phyloP scores from a whole-genome alignment of 2,797 vertebrate species.

The Pelochelys cantorii region DNA sequence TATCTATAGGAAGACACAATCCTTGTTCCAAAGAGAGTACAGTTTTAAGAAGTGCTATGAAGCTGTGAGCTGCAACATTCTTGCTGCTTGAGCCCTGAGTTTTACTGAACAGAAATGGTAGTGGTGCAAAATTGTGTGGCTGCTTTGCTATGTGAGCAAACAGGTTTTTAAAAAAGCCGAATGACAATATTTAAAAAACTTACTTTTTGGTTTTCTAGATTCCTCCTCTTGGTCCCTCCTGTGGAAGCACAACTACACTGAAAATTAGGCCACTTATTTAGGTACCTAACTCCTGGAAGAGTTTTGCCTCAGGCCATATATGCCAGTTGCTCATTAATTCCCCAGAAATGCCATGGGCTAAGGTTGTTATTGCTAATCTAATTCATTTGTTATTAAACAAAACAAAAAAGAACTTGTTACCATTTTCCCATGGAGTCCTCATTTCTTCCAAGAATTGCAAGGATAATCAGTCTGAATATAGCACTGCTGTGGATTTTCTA shows the following conservation, averaged over 20 bases:
- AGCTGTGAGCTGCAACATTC: rapidly evolving
- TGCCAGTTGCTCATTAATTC: slow-evolving; percentile 57
- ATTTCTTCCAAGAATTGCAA: not conserved
- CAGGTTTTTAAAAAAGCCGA: not conserved
- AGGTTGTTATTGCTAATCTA: slow-evolving; percentile 58
- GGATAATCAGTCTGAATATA: not conserved
- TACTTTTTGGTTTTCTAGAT: not conserved
- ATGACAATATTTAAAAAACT: rapidly evolving
- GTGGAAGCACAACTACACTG: not conserved
- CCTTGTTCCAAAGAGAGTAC: not conserved
- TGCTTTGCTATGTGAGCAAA: not conserved
- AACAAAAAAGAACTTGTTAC: slow-evolving; percentile 17
- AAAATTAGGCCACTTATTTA: not conserved
- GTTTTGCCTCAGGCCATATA: slow-evolving; percentile 51
- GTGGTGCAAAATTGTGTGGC: not conserved
- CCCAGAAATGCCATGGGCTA: slow-evolving; percentile 42
- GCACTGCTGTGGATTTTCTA: not conserved
- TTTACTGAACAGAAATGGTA: not conserved
- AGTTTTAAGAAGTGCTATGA: not conserved
- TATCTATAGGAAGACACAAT: not conserved
- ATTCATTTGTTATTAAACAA: slow-evolving; percentile 68
- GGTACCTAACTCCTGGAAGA: slow-evolving; percentile 29
- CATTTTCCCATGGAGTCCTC: slow-evolving; percentile 6
- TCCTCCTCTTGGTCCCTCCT: not conserved
- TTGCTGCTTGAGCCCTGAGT: not conserved